Evolutionary conservation across 2,888 invertebrate species (phyloP).

Genomic region (Limnephilus rhombicus): DNA sequence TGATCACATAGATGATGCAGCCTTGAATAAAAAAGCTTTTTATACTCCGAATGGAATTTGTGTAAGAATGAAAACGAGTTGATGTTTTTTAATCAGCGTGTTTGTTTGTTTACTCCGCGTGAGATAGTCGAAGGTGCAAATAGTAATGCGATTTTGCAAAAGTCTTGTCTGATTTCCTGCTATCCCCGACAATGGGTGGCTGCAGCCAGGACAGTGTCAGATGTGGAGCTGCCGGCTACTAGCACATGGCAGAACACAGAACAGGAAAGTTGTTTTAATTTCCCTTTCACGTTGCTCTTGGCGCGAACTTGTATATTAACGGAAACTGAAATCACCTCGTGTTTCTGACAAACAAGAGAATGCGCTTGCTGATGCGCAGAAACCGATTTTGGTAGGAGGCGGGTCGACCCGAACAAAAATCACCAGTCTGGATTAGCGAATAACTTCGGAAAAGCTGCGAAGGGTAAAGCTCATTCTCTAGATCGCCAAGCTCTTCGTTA

Average conservation of each 20-base stretch:
- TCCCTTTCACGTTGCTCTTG: constrained; percentile 38
- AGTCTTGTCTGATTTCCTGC: constrained; percentile 20
- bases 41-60: not conserved
- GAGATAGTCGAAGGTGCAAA: not conserved
- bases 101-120: not conserved
- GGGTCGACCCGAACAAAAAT: too few relatives aligned
- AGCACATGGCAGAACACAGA: constrained; percentile 18
- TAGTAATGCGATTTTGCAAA: not conserved
- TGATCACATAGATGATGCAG: not conserved
- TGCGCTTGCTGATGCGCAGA: too few relatives aligned
- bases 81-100: not conserved
- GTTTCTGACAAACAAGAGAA: not conserved
- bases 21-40: not conserved
- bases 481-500: not conserved
- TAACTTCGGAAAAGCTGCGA: too few relatives aligned
- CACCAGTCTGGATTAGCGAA: too few relatives aligned
- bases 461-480: too few relatives aligned
- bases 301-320: constrained; percentile 38
- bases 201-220: constrained; percentile 30
- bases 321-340: constrained; percentile 35
- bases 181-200: not conserved
- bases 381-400: too few relatives aligned
- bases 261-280: constrained; percentile 49
- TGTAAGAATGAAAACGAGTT: not conserved
- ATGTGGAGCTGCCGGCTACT: not conserved